These are phyloP conservation scores for Psephotus haematonotus DNA, from an alignment of 2,113 vertebrate species.

Conservation along the genomic window DNA sequence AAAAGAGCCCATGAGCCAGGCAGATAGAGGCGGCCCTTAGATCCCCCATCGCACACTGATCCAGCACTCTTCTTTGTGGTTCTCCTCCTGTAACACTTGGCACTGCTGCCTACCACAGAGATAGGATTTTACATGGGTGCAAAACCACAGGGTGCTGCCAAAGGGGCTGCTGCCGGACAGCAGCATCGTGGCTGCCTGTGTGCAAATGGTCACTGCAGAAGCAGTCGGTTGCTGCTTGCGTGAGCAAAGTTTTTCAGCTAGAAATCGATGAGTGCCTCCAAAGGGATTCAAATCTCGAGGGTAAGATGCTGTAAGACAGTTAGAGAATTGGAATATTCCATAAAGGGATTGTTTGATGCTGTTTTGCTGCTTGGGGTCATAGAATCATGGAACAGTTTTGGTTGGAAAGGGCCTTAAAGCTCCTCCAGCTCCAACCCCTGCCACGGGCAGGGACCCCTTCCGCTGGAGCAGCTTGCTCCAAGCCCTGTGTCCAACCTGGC, in stretches of 20 bases:
- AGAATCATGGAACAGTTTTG: neutral
- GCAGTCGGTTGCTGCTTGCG: neutral
- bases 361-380: neutral
- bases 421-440: neutral
- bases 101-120: neutral
- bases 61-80: neutral
- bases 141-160: neutral
- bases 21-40: neutral
- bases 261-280: neutral
- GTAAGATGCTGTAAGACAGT: neutral
- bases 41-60: fast-evolving
- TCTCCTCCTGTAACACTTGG: neutral
- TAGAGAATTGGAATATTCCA: neutral
- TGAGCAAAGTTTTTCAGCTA: neutral
- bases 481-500: no score
- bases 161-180: neutral
- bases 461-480: neutral
- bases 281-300: fast-evolving
- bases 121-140: fast-evolving
- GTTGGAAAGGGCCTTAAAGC: neutral
- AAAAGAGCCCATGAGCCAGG: fast-evolving
- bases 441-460: neutral
- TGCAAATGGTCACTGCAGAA: neutral
- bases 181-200: neutral
- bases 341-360: neutral